Base-by-base conservation (phyloP, 2,888 invertebrate species). In the Spodoptera littoralis region DNA sequence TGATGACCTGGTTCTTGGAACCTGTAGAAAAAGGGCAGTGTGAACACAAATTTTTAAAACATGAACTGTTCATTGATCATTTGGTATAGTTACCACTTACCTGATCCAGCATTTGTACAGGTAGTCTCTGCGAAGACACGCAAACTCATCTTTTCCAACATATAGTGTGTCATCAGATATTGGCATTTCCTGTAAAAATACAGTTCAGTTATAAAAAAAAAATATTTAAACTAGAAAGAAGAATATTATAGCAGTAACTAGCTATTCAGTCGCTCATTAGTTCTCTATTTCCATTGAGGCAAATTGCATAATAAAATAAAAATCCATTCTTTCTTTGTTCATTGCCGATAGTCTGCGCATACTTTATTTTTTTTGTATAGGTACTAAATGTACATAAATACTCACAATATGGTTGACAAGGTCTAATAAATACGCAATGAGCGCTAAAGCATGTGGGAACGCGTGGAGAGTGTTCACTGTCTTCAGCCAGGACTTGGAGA, bases 401-500 rank as follows among this genome's bases (percentile, higher is more conserved):
- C 91, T 90, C 48, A 94, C 95, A 44, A 92, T 89, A 22, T 92
- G 85, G 13, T 84, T 85, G 59, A 90, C 92, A 2, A 95, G 77
- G 69, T 95, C 95, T 44, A 95, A 84, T 0, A 96, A 82, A 88
- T 95, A 96, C 0, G 91, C 90, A 11, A 96, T 86, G 84, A 96
- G 94, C 0, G 95, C 96, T 6, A 96, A 83, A 50, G 95, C 95
- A 44, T 95, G 94, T 1, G 95, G 95, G 87, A 95, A 96, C 0
- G 95, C 95, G 81, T 96, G 95, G 77, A 94, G 90, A 0, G 95
- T 95, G 86, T 96, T 96, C 4, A 95, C 95, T 0, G 96, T 94
- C 84, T 95, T 94, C 76, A 96, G 85, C 96, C 96, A 96, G 0
- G 96, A 95, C 87, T 96, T 95, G 73, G 95, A 92, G 12, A 96